Evolutionary conservation across 2,797 vertebrate genomes (phyloP), one percentile per base, ranked within the genome.

Genomic region (Manis javanica): DNA sequence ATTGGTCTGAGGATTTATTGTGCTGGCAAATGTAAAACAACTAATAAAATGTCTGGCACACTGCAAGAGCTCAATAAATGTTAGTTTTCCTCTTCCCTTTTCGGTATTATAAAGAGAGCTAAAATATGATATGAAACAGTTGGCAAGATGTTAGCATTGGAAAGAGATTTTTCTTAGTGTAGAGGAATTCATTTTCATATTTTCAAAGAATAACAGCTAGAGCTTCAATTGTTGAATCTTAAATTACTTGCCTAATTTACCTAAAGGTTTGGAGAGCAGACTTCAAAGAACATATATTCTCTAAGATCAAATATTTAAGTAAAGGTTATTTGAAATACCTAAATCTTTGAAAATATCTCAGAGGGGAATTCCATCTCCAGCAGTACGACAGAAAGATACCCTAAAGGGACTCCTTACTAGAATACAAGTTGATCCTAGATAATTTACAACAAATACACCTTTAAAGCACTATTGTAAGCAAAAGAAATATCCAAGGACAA

Each of bases 271-370:
- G 85, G 87, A 90, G 66, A 78, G 29, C 42, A 83, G n/a, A 95
- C 83, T 79, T 96, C 68, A 92, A 78, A 96, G 18, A 51, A 72
- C 21, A 68, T 46, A 78, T 5, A 72, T 90, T 95, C 34, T 6
- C 59, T 66, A 90, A 90, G 46, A 93, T 91, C 87, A 96, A 96
- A 88, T 96, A 96, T 95, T 95, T 95, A 95, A 89, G 84, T 79
- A 91, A 95, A 77, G 64, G 24, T 95, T 93, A 91, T 87, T 59
- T 87, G 64, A 95, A 97, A 71, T 87, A 71, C 9, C 49, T 81
- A 87, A 96, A 71, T 21, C 37, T 96, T 96, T 87, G 53, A 90
- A 92, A 87, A 51, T 63, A 69, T 81, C 87, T 90, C 93, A 84
- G 39, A 94, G 37, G 75, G 64, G 63, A 93, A 96, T 66, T 86